Evolutionary conservation across 37 sponge, comb jelly and placozoan species (phyloP), one percentile per base, ranked within the genome.

Genomic region (Halichondria panicea): DNA sequence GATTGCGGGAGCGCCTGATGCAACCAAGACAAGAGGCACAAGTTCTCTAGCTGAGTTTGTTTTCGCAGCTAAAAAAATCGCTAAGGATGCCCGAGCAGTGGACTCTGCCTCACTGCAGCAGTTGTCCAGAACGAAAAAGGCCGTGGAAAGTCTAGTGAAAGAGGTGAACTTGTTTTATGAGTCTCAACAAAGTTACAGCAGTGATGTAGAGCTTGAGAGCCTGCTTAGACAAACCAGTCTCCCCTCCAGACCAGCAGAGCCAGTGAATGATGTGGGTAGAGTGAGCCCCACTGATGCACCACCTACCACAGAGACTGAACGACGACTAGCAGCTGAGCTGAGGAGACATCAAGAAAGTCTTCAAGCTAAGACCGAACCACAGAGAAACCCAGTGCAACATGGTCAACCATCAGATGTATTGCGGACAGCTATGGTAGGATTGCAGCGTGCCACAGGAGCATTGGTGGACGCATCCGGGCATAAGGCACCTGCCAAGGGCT

Each of bases 131-230:
- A 70, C 73, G 4, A 75, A 65, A 31, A 67, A 67, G 41, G 83
- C 76, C 0, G 91, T 91, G 27, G 91, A 91, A 27, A 25, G n/a
- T 0, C 50, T 73, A 0, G 79, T 91, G 57, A 72, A 55, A 36
- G 82, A 81, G 33, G 70, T 91, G 43, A 76, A 86, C 54, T 28
- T 33, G n/a, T 91, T 72, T 74, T 82, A 86, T 59, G 41, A 55
- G 1, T 33, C 82, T 5, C 66, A 57, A 46, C 30, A 5, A 11
- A 41, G 43, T 6, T 56, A 68, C 21, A 77, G 70, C 6, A 44
- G 27, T 9, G 67, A 68, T 42, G 30, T 59, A 3, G 32, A 62
- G 0, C 41, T 77, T 31, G 70, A 70, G 12, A 50, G 56, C 31
- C 61, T 68, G 8, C 35, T 57, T 9, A 25, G 15, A 6, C 33